These are phyloP conservation scores for Eupristina koningsbergeri DNA, from an alignment of 1,140 invertebrate genomes.

Conservation along the genomic window DNA sequence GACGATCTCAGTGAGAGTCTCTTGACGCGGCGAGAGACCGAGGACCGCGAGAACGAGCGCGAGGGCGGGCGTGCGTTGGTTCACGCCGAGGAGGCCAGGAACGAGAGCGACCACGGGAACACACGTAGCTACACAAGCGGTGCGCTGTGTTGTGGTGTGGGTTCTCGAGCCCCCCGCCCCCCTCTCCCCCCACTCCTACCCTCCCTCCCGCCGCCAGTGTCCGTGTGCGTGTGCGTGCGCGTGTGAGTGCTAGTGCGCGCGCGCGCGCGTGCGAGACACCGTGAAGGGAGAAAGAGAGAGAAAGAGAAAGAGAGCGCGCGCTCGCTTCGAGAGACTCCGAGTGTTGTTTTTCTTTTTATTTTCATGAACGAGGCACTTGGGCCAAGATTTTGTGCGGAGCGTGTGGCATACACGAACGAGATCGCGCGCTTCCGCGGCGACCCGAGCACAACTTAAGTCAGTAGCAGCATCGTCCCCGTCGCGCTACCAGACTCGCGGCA, in stretches of 20 bases:
- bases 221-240: not conserved
- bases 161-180: too few relatives aligned
- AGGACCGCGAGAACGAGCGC: not conserved
- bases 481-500: not conserved
- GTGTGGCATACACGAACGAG: not conserved
- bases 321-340: constrained; percentile 8
- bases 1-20: constrained; percentile 3
- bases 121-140: not conserved
- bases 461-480: constrained; percentile 33
- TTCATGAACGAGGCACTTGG: constrained; percentile 42
- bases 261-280: not conserved
- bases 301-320: constrained; percentile 16
- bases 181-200: too few relatives aligned
- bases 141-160: not conserved
- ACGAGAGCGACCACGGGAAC: constrained; percentile 6
- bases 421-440: constrained; percentile 14
- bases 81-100: not conserved
- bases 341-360: constrained; percentile 50
- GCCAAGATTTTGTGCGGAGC: constrained; percentile 25
- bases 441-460: not conserved
- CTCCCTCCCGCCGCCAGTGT: too few relatives aligned
- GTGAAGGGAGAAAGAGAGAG: constrained; percentile 11
- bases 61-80: not conserved
- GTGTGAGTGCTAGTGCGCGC: not conserved
- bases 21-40: constrained; percentile 3